Base-by-base conservation (phyloP, 2,888 invertebrate genomes). In the Harpalus rufipes region DNA sequence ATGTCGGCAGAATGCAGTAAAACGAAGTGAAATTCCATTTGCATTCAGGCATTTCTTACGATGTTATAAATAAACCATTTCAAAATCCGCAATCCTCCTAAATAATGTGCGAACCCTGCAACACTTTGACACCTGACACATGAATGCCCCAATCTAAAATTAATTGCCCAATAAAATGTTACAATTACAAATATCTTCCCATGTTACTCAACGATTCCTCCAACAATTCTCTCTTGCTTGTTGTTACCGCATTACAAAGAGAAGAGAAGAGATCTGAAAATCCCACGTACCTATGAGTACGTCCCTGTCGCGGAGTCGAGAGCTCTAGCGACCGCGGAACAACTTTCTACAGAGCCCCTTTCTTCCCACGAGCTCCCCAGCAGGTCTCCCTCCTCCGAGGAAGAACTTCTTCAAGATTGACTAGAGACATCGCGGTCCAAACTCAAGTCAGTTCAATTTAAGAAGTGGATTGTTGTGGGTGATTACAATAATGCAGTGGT, bases 301-400 rank as follows among this genome's bases (percentile, higher is more conserved):
- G 72, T 74, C 72, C 72, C 72, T 74, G 72, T 74, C 8, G 68
- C 12, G 39, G 32, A 25, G 39, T 39, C 25, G 63, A 68, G 68
- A 68, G n/a, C 68, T 39, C 18, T 41, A 6, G 72, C 72, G 72
- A 74, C 72, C 68, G 39, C 58, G 16, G 76, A 76, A 83, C 83
- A 83, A 83, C 83, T 83, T 83, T 83, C 83, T 83, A 83, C 76
- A 63, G 61, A n/a, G 83, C 83, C 83, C 76, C 83, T 83, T 83
- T 83, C 83, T 83, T 83, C 83, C 63, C 83, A 76, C 63, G 61
- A 58, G 68, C 61, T 83, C 72, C 82, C 82, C 83, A 61, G 59
- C 39, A 39, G 32, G 32, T 51, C 65, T 65, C 83, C 83, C 51
- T 61, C 76, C 44, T 58, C 61, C 25, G 44, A 76, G 39, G 72